Base-by-base conservation (phyloP, 2,797 vertebrate genomes). In the Poecilia velifera region DNA sequence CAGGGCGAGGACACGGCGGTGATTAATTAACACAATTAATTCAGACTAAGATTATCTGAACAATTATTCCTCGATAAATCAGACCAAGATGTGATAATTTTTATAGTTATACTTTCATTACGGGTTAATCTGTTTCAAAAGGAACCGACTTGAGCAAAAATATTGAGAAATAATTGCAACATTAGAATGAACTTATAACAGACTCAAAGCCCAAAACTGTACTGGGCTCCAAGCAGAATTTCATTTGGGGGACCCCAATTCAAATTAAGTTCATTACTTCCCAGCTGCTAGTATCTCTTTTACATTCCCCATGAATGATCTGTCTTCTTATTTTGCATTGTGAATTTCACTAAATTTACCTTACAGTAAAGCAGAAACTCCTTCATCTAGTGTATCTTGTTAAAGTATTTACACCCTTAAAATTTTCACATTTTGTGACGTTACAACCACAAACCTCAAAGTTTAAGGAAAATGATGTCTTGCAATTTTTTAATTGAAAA, bases 1-100 rank as follows among this genome's bases (percentile, higher is more conserved):
- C 78, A 76, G 88, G 78, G 78, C 46, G 66, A 88, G 79, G 87
- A 87, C 86, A 78, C 85, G 28, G 78, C 66, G 78, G 91, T 95
- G 95, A 95, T 95, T 95, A 95, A 95, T 95, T 94, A 95, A 95
- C 91, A 90, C 87, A 94, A 94, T 95, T 95, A 92, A 95, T 94
- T 95, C 92, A 92, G 86, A 94, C 93, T 89, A 94, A 93, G 91
- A 95, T 95, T 94, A 95, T 94, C 90, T 88, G 90, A 94, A 95
- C 91, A 92, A 95, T 95, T 93, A 93, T 94, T 95, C 89, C 91
- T 90, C 81, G 76, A 95, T 94, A 94, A 95, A 92, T 94, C 93
- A 92, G 88, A 88, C 91, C 89, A 91, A 92, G 91, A 89, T 94
- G 91, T 81, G 86, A 89, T 82, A 86, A 93, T 83, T 91, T 77